Evolutionary conservation across 1,140 invertebrate species (phyloP).

Genomic region (Araneus ventricosus): DNA sequence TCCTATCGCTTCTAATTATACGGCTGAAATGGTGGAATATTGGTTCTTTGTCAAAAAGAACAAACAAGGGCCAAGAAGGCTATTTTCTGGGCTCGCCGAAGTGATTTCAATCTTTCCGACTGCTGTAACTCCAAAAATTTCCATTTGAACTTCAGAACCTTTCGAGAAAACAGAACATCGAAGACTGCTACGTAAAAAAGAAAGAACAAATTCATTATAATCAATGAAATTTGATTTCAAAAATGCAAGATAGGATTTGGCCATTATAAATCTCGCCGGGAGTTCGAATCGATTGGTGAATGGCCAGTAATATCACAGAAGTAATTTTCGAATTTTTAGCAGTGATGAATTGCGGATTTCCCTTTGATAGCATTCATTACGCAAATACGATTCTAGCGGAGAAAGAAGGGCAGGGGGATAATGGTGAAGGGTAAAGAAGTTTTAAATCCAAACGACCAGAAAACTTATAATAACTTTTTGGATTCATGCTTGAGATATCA

Average conservation of each 20-base stretch:
- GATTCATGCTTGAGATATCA: too few species aligned
- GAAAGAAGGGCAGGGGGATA: too few species aligned
- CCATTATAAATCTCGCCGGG: conserved; percentile 13
- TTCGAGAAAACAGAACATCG: not conserved
- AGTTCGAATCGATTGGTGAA: not conserved
- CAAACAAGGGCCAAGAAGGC: not conserved
- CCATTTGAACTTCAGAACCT: not conserved
- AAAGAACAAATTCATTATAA: not conserved
- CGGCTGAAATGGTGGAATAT: too few species aligned
- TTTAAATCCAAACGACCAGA: too few species aligned
- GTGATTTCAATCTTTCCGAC: not conserved
- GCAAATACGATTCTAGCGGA: not conserved
- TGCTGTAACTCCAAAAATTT: not conserved
- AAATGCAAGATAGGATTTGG: not conserved
- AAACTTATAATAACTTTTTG: too few species aligned
- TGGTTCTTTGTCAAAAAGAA: too few species aligned
- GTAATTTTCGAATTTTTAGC: conserved; percentile 12
- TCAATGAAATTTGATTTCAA: conserved; percentile 25
- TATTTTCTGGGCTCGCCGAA: not conserved
- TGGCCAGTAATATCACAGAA: not conserved
- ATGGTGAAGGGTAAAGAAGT: too few species aligned
- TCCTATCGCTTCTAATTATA: too few species aligned
- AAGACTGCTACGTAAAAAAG: not conserved
- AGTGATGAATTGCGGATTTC: not conserved
- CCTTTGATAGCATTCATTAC: conserved; percentile 13